Evolutionary conservation across 2,113 vertebrate species (phyloP), one percentile per base, ranked within the genome.

Genomic region (Nothoprocta pentlandii): DNA sequence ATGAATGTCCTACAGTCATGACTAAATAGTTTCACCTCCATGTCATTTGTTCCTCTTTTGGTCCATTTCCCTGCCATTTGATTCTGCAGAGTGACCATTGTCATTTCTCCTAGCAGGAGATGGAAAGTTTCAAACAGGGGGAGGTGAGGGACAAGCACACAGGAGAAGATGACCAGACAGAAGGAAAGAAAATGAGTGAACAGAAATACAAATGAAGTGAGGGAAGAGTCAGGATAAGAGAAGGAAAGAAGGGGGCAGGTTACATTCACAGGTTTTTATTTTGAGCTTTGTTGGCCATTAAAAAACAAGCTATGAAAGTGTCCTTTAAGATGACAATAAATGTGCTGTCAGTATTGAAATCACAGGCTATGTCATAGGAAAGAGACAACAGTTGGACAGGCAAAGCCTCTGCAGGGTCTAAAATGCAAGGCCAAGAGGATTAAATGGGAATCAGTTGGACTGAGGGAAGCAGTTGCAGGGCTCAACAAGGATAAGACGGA

Each of bases 231-330:
- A 54, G 26, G 39, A 67, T 6, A 51, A 67, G 70, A 63, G 30
- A 42, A 67, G 7, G 22, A 84, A 82, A 77, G 4, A 58, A 16
- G 3, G 6, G 4, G 6, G 51, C 3, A 32, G 7, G 5, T 54
- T 53, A 47, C 28, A 9, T 41, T 10, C 32, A 32, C 1, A 5
- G 12, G 12, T 54, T 67, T 80, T 39, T 66, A 17, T 26, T 17
- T 6, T 67, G 66, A 83, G 13, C 28, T 75, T 66, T 75, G 6
- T 53, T 59, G 34, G 8, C 6, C 8, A 49, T n/a, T n/a, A 44
- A 56, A 42, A 51, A 44, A 32, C 0, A 39, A 26, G 8, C 3
- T 44, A 13, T 10, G 6, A 66, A 36, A 34, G 20, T 1, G 7
- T 79, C 13, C n/a, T 71, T 7, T 49, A 41, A 28, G 25, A 36